A percentile compares a stretch with the other conserved stretches of the same genome.
These are phyloP conservation scores for Zonitis immaculata DNA, from an alignment of 2,888 invertebrate species.

Conservation along the genomic window DNA sequence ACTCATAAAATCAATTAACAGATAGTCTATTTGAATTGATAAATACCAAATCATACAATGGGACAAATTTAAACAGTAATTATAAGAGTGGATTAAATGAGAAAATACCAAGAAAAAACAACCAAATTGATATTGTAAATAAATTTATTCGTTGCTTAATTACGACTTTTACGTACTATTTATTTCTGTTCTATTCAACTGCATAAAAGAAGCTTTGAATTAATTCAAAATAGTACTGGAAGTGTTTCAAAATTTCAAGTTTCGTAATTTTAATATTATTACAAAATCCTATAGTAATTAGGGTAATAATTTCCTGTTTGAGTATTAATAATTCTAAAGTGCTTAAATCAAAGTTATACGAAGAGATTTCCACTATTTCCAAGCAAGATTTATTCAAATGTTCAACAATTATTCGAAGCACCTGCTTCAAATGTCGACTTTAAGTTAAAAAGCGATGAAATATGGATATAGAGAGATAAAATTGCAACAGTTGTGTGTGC, in stretches of 20 bases:
- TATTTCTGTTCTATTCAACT: not conserved
- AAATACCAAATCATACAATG: too few relatives aligned
- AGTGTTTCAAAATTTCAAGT: too few relatives aligned
- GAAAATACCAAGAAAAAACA: too few relatives aligned
- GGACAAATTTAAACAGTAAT: too few relatives aligned
- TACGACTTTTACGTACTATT: not conserved
- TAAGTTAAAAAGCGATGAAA: not conserved
- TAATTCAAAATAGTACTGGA: too few relatives aligned
- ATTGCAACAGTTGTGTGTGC: not conserved
- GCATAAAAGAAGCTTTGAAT: not conserved
- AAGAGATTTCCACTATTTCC: not conserved
- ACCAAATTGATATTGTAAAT: too few relatives aligned
- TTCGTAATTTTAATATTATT: too few relatives aligned
- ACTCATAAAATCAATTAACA: not conserved
- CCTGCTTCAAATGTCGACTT: not conserved
- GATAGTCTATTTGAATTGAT: not conserved
- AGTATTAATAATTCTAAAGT: not conserved
- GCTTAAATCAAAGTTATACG: not conserved
- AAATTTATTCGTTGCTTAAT: not conserved
- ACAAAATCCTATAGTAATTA: too few relatives aligned
- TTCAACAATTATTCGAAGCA: not conserved
- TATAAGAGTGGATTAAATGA: too few relatives aligned
- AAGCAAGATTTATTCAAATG: not conserved
- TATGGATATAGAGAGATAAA: not conserved
- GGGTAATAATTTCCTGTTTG: not conserved